Base-by-base conservation (phyloP, 2,888 invertebrate genomes). In the Pomacea canaliculata region DNA sequence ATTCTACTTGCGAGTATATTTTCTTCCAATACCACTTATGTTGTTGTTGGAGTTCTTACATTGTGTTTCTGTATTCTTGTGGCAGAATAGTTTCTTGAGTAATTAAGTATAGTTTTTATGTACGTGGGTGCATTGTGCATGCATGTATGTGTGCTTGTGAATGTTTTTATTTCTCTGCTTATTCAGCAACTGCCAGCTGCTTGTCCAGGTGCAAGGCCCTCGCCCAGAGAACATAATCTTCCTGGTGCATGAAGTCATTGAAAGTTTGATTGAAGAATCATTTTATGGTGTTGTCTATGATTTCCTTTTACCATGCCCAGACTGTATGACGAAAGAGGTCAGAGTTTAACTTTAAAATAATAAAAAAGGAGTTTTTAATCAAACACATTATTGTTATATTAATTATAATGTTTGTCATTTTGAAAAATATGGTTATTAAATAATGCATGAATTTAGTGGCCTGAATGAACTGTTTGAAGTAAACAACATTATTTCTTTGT, bases 191-290 rank as follows among this genome's bases (percentile, higher is more conserved):
- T 81, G 71, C 51, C 84, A 88, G 78, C 84, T 90, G 49, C 79
- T 85, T 49, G 86, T 90, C 19, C 83, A 85, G 63, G 90, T 88
- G 27, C 87, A 88, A 76, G 90, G 90, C 5, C 86, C 88, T 3
- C 78, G 88, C 46, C 90, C 90, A 37, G 89, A 90, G 79, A 91
- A 91, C 82, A 85, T 90, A 59, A 77, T 90, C n/a, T 90, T 90
- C 79, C 79, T 90, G 68, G 87, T 91, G n/a, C 89, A 91, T 80
- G 90, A 91, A 79, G 89, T 90, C 46, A 86, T 90, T 77, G 90
- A 90, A 80, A 85, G 86, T 49, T 82, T 91, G 59, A 89, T 91
- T 37, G 82, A 85, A 71, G 90, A 90, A 74, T 89, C 89, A 8
- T 91, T 90, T 81, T 86, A 89, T 79, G 90, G 90, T 7, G 90